Evolutionary conservation across 2,797 vertebrate species (phyloP), one percentile per base, ranked within the genome.

Genomic region (Lateolabrax maculatus): DNA sequence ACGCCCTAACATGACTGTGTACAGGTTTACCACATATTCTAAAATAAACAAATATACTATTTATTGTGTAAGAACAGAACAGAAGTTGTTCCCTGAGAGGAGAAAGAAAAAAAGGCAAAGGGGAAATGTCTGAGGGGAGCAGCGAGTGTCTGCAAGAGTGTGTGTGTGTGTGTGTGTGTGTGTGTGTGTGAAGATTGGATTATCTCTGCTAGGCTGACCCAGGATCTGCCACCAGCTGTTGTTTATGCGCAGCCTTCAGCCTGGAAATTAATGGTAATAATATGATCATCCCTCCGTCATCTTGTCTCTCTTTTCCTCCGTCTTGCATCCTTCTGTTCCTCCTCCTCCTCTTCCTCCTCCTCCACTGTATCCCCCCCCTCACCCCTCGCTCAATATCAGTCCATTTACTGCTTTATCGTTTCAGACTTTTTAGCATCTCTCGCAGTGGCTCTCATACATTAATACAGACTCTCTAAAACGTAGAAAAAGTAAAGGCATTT

Each of bases 181-280:
- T 43, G 61, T 69, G 75, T 79, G 77, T 70, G 79, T 27, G 80
- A 77, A 97, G 96, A 98, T 98, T 97, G 95, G 96, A 98, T 99
- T 98, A 98, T 97, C 96, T 97, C 96, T 95, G 96, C 96, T 96
- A 96, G 96, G 96, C 95, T 96, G 95, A 97, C 96, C 96, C 96
- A 79, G 81, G 84, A 96, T 96, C 96, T 96, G 96, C 96, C 96
- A 97, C 96, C 97, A 98, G 97, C 97, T 98, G 97, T 96, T 97
- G 96, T 90, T 89, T 96, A 96, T 96, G 96, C 95, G 93, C 85
- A 83, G 96, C 95, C 94, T 96, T 95, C 96, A 97, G 96, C 96
- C 79, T 85, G 95, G 87, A 94, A 95, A 96, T 95, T 95, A 96
- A 95, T 96, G 96, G 95, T 97, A 97, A 97, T 97, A 97, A 97